Percentiles rank a stretch among this genome's conserved stretches.
Conservation (phyloP, 2,113 vertebrate species). For the Gadus chalcogrammus region DNA sequence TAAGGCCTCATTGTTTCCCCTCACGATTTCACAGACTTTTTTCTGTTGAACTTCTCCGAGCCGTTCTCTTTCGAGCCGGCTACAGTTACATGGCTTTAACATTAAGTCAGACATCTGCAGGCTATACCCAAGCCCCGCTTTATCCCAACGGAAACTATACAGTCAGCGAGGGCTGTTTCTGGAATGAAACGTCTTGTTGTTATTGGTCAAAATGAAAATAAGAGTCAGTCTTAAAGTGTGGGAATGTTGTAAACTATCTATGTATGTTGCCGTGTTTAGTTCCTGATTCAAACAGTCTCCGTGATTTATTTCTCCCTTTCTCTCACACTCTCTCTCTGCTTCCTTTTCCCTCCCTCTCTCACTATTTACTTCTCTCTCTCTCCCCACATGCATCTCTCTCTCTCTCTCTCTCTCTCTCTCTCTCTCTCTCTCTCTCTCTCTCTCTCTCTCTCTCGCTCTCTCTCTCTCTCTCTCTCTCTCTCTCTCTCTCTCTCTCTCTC, state of each 20-base stretch:
- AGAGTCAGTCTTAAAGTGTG: neutral
- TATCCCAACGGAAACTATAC: conserved; percentile 14
- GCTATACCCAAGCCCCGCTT: conserved; percentile 4
- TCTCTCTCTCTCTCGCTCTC: too few relatives aligned
- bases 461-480: neutral
- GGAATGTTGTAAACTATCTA: neutral
- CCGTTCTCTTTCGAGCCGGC: conserved; percentile 46
- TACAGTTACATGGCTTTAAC: conserved; percentile 40
- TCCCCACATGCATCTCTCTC: too few relatives aligned
- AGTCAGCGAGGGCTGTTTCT: neutral
- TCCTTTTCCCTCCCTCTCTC: neutral
- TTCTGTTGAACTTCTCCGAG: conserved; percentile 45
- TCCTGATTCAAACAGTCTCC: neutral
- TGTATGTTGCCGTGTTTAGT: neutral
- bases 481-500: conserved; percentile 27
- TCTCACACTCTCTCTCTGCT: neutral
- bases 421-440: too few relatives aligned
- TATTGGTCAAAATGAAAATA: neutral
- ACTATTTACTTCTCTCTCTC: neutral
- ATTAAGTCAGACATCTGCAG: conserved; percentile 35
- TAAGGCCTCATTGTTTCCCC: conserved; percentile 63
- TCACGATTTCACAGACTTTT: conserved; percentile 47
- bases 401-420: too few relatives aligned
- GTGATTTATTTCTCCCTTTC: neutral
- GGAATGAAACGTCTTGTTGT: neutral